These are phyloP conservation scores for Tragopan temminckii DNA, from an alignment of 2,797 vertebrate species.

Conservation along the genomic window DNA sequence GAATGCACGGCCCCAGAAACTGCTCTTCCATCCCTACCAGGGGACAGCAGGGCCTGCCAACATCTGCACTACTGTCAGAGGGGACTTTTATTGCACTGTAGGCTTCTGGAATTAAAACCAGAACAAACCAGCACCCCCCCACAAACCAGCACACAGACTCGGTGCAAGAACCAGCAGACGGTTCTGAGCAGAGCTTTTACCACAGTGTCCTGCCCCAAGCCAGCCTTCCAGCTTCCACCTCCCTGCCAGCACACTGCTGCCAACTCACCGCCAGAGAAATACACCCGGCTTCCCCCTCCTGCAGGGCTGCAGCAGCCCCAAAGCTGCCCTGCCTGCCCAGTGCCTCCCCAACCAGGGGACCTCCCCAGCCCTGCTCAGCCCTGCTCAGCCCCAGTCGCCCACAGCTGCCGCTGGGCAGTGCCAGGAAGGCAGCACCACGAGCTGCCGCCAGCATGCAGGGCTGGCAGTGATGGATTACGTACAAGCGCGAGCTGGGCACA, in stretches of 20 bases:
- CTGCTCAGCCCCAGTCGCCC: not conserved
- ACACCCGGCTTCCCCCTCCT: not conserved
- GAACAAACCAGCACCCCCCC: not conserved
- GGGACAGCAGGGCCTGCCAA: not conserved
- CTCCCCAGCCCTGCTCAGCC: not conserved
- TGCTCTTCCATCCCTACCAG: not conserved
- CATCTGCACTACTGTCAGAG: not conserved
- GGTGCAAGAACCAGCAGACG: not conserved
- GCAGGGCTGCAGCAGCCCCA: not conserved
- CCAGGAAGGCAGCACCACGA: constrained; percentile 52
- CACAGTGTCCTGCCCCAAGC: not conserved
- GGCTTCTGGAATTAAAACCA: not conserved
- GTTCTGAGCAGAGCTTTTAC: not conserved
- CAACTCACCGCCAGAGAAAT: not conserved
- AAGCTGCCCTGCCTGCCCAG: not conserved
- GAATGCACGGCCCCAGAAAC: not conserved
- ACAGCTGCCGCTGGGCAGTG: not conserved
- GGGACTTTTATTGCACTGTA: not conserved
- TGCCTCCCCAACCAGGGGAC: not conserved
- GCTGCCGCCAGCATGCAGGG: constrained; percentile 59
- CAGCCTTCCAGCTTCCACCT: not conserved
- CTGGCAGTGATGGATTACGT: constrained; percentile 70
- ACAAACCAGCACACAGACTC: not conserved
- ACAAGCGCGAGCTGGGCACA: constrained; percentile 62
- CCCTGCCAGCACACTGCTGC: rapidly evolving